Evolutionary conservation across 2,797 vertebrate genomes (phyloP).

Genomic region (Pseudomugil gertrudae): DNA sequence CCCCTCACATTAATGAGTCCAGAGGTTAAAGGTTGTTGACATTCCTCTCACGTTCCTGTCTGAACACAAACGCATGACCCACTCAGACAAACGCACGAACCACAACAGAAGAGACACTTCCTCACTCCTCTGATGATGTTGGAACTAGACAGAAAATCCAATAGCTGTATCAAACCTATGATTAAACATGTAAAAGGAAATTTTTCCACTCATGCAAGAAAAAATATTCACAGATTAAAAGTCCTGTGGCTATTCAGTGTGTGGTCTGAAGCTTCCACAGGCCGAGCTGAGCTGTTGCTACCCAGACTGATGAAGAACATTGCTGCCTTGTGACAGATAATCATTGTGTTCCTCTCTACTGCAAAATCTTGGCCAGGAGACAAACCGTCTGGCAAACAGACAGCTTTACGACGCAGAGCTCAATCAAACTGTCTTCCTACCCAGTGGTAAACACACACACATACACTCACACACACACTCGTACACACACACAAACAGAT

Average conservation of each 20-base stretch:
- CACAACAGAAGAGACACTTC: conserved; percentile 29
- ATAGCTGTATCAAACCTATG: conserved; percentile 7
- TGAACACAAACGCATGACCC: conserved; percentile 39
- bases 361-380: conserved; percentile 78
- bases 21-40: conserved; percentile 74
- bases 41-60: conserved; percentile 63
- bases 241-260: conserved; percentile 50
- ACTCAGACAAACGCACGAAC: neutral
- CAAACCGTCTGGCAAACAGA: conserved; percentile 80
- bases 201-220: conserved; percentile 20
- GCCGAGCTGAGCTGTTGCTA: conserved; percentile 50
- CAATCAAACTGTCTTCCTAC: conserved; percentile 75
- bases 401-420: conserved; percentile 80
- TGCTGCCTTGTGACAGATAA: conserved; percentile 79
- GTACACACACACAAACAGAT: conserved; percentile 45
- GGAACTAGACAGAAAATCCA: conserved; percentile 13
- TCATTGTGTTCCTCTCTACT: conserved; percentile 77
- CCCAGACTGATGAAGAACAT: conserved; percentile 68
- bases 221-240: conserved; percentile 3
- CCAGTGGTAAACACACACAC: conserved; percentile 66
- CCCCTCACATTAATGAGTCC: conserved; percentile 67
- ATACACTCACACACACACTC: conserved; percentile 13
- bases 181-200: conserved; percentile 24
- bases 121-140: conserved; percentile 17
- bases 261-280: conserved; percentile 55